Conservation (phyloP, 2,113 vertebrate genomes). For the Dasyornis broadbenti region DNA sequence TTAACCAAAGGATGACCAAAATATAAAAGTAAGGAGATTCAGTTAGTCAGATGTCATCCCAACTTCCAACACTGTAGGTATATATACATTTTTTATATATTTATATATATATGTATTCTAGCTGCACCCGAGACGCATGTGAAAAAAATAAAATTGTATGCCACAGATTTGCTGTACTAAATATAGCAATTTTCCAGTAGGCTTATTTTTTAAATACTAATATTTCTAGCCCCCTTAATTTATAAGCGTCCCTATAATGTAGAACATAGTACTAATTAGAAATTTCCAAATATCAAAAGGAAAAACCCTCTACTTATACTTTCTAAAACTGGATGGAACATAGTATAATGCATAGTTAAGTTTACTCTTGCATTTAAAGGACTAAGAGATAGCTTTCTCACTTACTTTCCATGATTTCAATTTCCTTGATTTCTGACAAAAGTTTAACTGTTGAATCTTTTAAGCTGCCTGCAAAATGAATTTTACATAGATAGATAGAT, state of each 20-base stretch:
- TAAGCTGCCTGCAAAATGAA: not conserved
- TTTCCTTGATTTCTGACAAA: not conserved
- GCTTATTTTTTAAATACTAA: not conserved
- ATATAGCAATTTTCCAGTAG: slow-evolving; percentile 16
- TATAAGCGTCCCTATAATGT: not conserved
- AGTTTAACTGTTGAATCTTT: not conserved
- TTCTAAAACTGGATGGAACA: not conserved
- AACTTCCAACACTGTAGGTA: not conserved
- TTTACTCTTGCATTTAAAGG: not conserved
- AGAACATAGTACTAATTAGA: not conserved
- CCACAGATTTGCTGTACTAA: not conserved
- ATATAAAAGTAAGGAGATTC: not conserved
- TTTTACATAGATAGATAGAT: not conserved
- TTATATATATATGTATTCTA: not conserved
- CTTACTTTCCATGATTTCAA: not conserved
- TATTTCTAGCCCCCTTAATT: not conserved
- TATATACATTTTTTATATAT: not conserved
- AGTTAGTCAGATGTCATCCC: not conserved
- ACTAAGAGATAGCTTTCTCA: not conserved
- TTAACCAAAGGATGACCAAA: not conserved
- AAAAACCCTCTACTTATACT: not conserved
- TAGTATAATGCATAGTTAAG: not conserved
- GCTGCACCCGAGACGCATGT: not conserved
- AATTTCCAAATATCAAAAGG: not conserved
- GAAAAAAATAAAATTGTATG: not conserved